Conservation (phyloP, 2,113 vertebrate species). For the Heliornis fulica region DNA sequence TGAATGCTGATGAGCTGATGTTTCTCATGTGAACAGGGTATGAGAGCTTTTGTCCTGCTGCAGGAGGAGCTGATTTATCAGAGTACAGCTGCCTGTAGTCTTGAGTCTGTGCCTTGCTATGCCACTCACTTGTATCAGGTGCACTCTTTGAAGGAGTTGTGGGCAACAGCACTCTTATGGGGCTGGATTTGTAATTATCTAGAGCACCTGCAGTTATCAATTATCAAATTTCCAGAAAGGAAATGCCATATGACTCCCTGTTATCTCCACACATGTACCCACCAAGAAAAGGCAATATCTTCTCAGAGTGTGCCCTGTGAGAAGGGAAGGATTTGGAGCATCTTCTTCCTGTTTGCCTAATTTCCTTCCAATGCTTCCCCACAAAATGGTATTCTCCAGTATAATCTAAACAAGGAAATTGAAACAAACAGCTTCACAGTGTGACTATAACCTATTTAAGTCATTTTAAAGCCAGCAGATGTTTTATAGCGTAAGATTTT, state of each 20-base stretch:
- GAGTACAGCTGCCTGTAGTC: background rate
- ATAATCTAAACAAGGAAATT: background rate
- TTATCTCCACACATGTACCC: background rate
- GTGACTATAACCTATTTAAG: constrained; percentile 22
- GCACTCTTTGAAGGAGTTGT: background rate
- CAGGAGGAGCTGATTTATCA: background rate
- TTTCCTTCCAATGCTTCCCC: background rate
- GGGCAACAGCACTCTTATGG: background rate
- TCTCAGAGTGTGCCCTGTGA: background rate
- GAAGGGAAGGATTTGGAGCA: background rate
- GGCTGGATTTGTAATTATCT: background rate
- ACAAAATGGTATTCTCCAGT: background rate
- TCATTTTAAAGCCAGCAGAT: constrained; percentile 58
- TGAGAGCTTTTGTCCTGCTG: background rate
- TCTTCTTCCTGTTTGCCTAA: background rate
- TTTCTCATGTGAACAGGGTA: background rate
- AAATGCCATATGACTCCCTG: background rate
- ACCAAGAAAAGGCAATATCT: background rate
- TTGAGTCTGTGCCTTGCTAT: background rate
- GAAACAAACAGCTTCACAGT: constrained; percentile 23
- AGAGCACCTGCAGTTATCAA: background rate
- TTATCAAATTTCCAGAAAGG: background rate
- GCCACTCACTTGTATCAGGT: background rate
- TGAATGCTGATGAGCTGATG: background rate
- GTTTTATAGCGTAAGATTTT: constrained; percentile 48